Conservation (phyloP, 1,140 invertebrate species). For the Trachymyrmex cornetzi region DNA sequence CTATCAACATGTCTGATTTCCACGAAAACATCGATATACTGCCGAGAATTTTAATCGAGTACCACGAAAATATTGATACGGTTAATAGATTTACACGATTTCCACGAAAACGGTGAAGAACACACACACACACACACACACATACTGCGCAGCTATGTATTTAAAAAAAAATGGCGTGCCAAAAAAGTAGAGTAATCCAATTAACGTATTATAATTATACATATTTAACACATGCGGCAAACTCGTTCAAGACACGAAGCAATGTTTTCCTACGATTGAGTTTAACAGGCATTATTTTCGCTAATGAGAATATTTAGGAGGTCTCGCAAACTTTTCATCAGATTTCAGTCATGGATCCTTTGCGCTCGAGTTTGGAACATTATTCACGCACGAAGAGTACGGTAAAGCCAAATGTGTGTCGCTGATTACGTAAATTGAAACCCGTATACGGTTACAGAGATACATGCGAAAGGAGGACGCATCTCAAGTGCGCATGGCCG, state of each 20-base stretch:
- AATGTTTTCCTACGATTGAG: background rate
- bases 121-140: too few relatives aligned
- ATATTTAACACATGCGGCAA: background rate
- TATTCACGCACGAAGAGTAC: background rate
- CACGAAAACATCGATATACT: conserved; percentile 18
- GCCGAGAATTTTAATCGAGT: conserved; percentile 3
- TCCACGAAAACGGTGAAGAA: background rate
- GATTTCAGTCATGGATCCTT: background rate
- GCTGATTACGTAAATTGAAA: conserved; percentile 55
- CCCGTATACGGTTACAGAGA: conserved; percentile 41
- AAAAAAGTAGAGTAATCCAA: background rate
- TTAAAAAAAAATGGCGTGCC: background rate
- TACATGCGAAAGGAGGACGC: conserved; percentile 44
- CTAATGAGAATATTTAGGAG: background rate
- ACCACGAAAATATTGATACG: background rate
- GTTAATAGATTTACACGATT: background rate
- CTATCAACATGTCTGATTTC: conserved; percentile 1
- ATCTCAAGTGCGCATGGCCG: background rate
- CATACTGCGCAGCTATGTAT: background rate
- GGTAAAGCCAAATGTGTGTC: conserved; percentile 3
- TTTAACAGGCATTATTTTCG: background rate
- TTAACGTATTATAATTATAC: background rate
- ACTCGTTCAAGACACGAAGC: background rate
- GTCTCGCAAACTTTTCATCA: background rate
- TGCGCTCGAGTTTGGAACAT: background rate